phyloP scores from a whole-genome alignment of 1,140 invertebrate species.

The Cydia amplana region DNA sequence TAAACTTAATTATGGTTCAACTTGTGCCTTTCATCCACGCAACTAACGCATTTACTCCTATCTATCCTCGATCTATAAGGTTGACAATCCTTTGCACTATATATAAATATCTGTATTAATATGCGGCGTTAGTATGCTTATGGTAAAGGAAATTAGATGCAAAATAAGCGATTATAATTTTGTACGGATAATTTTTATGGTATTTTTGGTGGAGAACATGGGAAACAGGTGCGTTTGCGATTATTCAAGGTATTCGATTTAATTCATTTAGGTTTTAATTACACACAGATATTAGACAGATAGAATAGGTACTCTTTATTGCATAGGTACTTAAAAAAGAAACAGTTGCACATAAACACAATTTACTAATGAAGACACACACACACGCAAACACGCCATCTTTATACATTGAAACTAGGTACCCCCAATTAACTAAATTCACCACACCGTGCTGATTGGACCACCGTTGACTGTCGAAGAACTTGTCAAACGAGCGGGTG shows the following conservation, averaged over 20 bases:
- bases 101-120: background rate
- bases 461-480: background rate
- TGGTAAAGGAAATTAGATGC: constrained; percentile 8
- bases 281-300: too few species aligned
- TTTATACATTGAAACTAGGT: too few species aligned
- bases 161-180: background rate
- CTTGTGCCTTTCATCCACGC: constrained; percentile 21
- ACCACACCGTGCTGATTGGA: background rate
- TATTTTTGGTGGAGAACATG: background rate
- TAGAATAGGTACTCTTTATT: background rate
- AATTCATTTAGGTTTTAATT: too few species aligned
- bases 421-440: background rate
- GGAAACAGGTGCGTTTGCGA: background rate
- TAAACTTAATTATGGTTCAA: constrained; percentile 29
- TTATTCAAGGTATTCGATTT: background rate
- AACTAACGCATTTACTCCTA: background rate
- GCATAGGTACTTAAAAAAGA: too few species aligned
- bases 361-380: too few species aligned
- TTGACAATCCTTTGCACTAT: background rate
- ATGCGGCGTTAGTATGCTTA: background rate
- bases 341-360: too few species aligned
- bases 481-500: background rate
- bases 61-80: background rate
- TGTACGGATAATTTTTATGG: constrained; percentile 12
- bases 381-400: too few species aligned